Evolutionary conservation across 1,140 invertebrate genomes (phyloP).

Genomic region (Temnothorax curvispinosus): DNA sequence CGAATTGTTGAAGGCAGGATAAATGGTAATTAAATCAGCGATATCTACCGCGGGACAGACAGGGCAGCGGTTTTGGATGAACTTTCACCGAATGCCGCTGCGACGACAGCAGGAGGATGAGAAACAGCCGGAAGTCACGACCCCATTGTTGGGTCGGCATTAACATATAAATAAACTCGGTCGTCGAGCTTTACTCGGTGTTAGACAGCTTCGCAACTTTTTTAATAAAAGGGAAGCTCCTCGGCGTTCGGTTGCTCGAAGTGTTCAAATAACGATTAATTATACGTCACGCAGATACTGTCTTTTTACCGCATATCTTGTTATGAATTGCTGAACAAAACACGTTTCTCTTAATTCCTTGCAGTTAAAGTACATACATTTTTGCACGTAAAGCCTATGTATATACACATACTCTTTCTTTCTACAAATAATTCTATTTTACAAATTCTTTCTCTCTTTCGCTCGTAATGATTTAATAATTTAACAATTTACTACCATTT

Average conservation of each 20-base stretch:
- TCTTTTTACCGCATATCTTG: conserved; percentile 2
- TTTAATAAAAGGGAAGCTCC: conserved; percentile 69
- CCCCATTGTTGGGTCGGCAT: conserved; percentile 68
- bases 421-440: neutral
- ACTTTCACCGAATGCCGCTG: conserved; percentile 71
- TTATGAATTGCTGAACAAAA: conserved; percentile 20
- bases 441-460: neutral
- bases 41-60: conserved; percentile 66
- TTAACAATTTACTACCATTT: neutral
- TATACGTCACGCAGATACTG: conserved; percentile 43
- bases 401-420: neutral
- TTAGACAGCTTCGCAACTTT: conserved; percentile 66
- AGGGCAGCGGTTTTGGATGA: conserved; percentile 68
- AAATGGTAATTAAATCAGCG: conserved; percentile 78
- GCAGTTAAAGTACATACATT: neutral
- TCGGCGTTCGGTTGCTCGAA: conserved; percentile 12
- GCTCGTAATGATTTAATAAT: neutral
- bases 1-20: conserved; percentile 48
- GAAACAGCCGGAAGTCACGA: conserved; percentile 71
- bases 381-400: neutral
- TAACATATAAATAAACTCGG: conserved; percentile 74
- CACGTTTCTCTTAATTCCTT: neutral
- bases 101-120: conserved; percentile 2
- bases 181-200: conserved; percentile 46
- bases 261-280: conserved; percentile 66